Evolutionary conservation across 2,113 vertebrate species (phyloP), one percentile per base, ranked within the genome.

Genomic region (Orycteropus afer): DNA sequence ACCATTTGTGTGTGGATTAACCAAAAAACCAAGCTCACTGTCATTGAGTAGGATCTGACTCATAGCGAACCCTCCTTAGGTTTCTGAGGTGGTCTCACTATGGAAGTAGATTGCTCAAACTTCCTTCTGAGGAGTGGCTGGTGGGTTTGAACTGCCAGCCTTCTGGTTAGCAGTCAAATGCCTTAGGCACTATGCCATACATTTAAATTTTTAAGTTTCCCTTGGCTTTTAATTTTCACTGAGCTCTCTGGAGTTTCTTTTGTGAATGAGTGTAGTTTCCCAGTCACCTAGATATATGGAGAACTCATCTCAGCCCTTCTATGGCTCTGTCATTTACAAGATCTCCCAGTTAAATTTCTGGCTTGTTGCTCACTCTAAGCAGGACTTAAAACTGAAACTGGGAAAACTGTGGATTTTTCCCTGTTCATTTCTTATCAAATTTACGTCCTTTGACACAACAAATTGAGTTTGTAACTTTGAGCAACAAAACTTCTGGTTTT

Each of bases 371-470:
- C 32, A 83, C 7, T 22, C 63, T 18, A 92, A 74, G 10, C 9
- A 83, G 15, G 15, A 92, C 49, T 84, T 40, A 27, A 79, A 82
- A 27, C 20, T 90, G 47, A 88, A 23, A 34, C 15, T 67, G 47
- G 51, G 25, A 93, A 57, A 65, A 25, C 42, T 93, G 57, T 57
- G 73, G 55, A 49, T 88, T 86, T 11, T 83, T 37, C 45, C 47
- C 85, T n/a, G 47, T 78, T 82, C 76, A 23, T 45, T 92, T 90
- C 18, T 27, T 80, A 61, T 27, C n/a, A 94, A 55, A 82, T 89
- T 77, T 71, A 42, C 87, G 85, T 69, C 22, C 80, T 94, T 59
- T 57, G 79, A 25, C 59, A 23, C 15, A 22, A 53, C 47, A 69
- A 37, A 69, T 69, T 69, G 15, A 69, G 20, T 40, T n/a, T 37